A percentile compares a stretch with the other conserved stretches of the same genome.
Evolutionary conservation across 2,797 vertebrate genomes (phyloP).

Genomic region (Okamejei kenojei): DNA sequence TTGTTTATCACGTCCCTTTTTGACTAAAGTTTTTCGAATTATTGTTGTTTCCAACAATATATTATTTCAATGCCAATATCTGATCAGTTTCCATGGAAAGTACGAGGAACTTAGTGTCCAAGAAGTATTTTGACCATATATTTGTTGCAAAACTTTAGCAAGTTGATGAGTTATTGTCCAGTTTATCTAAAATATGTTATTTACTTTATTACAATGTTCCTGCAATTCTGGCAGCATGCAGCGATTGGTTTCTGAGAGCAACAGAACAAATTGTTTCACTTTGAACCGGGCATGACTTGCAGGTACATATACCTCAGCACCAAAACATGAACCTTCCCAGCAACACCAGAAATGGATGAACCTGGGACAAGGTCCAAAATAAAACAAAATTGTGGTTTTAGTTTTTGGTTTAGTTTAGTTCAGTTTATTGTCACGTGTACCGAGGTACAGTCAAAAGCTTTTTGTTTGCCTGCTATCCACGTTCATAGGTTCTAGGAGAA

Average conservation of each 20-base stretch:
- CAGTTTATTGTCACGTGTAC: background rate
- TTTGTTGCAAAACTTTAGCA: background rate
- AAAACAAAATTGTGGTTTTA: too few species aligned
- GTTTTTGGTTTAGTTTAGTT: too few species aligned
- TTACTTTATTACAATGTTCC: constrained; percentile 3
- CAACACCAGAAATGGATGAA: background rate
- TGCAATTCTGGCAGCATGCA: background rate
- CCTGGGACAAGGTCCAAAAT: background rate
- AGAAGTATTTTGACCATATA: background rate
- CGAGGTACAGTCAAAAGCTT: too few species aligned
- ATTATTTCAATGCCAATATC: background rate
- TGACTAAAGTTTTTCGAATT: background rate
- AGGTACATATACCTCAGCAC: background rate
- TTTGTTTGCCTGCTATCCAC: too few species aligned
- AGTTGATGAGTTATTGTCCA: background rate
- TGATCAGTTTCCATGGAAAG: background rate
- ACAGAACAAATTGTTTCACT: background rate
- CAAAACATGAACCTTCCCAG: background rate
- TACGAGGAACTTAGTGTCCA: background rate
- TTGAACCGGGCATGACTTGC: background rate
- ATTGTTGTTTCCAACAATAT: background rate
- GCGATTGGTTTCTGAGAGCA: background rate
- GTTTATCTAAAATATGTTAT: constrained; percentile 6
- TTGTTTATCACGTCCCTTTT: background rate
- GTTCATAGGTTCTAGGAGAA: too few species aligned